Evolutionary conservation across 64 coral and sea anemone genomes (phyloP).

Genomic region (Montipora foliosa): DNA sequence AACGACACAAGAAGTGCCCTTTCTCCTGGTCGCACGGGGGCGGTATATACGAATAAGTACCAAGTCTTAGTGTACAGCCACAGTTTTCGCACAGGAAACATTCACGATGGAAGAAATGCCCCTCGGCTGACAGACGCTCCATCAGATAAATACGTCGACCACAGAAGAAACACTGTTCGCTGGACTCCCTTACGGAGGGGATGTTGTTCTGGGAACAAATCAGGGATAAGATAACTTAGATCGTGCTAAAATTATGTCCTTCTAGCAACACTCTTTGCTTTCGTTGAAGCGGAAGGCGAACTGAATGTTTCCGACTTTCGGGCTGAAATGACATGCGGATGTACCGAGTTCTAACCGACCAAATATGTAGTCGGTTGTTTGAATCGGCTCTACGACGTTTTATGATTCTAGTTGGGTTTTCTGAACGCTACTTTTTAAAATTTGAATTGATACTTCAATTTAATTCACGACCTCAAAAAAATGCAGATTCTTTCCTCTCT

Average conservation of each 20-base stretch:
- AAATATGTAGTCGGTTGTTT: no score
- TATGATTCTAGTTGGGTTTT: no score
- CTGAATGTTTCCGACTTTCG: no score
- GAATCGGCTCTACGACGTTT: no score
- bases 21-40: constrained; percentile 44
- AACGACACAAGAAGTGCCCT: constrained; percentile 68
- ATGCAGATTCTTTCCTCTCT: no score
- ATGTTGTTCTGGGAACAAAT: constrained; percentile 44
- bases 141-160: constrained; percentile 86
- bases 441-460: no score
- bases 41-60: constrained; percentile 84
- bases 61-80: constrained; percentile 85
- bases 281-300: no score
- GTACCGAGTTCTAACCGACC: no score
- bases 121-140: constrained; percentile 94
- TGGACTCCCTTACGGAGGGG: constrained; percentile 65
- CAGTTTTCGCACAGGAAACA: constrained; percentile 94
- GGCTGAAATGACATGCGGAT: no score
- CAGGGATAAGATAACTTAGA: not conserved
- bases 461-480: no score
- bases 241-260: no score
- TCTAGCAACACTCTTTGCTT: not conserved
- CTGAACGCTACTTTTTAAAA: no score
- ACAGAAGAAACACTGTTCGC: constrained; percentile 97
- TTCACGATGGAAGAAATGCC: constrained; percentile 97